Evolutionary conservation across 2,888 invertebrate species (phyloP), one percentile per base, ranked within the genome.

Genomic region (Drosophila ustulata): DNA sequence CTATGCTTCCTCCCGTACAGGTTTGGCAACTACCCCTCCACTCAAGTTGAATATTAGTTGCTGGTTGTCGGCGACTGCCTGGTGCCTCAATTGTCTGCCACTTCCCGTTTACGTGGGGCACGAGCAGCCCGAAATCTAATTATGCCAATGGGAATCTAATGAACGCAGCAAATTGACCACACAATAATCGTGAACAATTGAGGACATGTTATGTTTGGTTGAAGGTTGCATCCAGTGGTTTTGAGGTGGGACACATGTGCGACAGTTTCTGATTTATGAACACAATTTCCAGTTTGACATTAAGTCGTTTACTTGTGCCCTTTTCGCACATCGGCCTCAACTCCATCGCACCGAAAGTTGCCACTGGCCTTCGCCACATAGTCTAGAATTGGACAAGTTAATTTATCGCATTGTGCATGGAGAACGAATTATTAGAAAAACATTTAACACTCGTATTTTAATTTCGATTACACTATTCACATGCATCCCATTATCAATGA

Each of bases 181-280:
- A 86, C 86, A 83, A 84, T 85, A 85, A 77, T 82, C 75, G 80
- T 75, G 64, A 50, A n/a, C 47, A 23, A 52, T 37, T 37, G 45
- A 23, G 34, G 7, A 13, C 25, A 45, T 34, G 45, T n/a, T 7
- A 1, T 46, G 25, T 11, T 34, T 34, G 34, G 34, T 37, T n/a
- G n/a, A 11, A n/a, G n/a, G 37, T 47, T 53, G 70, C 67, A 53
- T 63, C 52, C 70, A 41, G 55, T 45, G 62, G 64, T 52, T 74
- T 68, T 53, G 66, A 75, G 66, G 76, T 84, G 74, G 78, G 84
- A 82, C 85, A 84, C 85, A 84, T 80, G 80, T 82, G 82, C 80
- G 86, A 82, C 86, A 83, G 78, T 80, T 84, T 83, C 82, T 85
- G 85, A 85, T 85, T 85, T 85, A 85, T 85, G 86, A 86, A 85